Evolutionary conservation across 2,888 invertebrate genomes (phyloP).

Genomic region (Hipparchia semele): DNA sequence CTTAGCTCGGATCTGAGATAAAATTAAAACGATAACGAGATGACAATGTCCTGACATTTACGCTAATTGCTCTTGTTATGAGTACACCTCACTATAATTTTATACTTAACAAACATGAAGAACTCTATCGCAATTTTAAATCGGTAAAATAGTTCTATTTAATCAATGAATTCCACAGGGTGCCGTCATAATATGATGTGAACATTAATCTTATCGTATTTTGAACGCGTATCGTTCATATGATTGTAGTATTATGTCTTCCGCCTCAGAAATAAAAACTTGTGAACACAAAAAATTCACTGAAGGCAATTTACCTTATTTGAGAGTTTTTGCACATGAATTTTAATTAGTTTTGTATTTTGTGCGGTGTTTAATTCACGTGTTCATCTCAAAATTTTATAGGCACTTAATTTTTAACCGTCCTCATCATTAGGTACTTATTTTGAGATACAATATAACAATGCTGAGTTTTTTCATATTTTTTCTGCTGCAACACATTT

Average conservation of each 20-base stretch:
- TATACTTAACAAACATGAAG: conserved; percentile 1
- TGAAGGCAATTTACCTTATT: conserved; percentile 12
- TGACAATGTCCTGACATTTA: not conserved
- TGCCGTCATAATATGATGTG: not conserved
- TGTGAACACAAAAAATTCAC: not conserved
- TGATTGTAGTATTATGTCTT: not conserved
- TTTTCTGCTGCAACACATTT: not conserved
- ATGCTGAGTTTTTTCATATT: not conserved
- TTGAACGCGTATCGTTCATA: not conserved
- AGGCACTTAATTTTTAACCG: not conserved
- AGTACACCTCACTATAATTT: conserved; percentile 1
- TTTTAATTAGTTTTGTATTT: conserved; percentile 14
- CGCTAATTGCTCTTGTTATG: conserved; percentile 3
- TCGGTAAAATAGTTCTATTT: not conserved
- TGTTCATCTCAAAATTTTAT: not conserved
- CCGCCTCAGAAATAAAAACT: not conserved
- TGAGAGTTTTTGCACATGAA: not conserved
- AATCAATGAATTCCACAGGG: not conserved
- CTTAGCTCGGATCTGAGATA: too few relatives aligned
- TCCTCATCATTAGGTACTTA: not conserved
- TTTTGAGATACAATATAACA: not conserved
- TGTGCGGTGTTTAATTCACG: not conserved
- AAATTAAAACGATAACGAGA: too few relatives aligned
- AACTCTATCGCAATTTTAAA: conserved; percentile 1
- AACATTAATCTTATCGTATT: not conserved